Evolutionary conservation across 2,797 vertebrate species (phyloP).

Genomic region (Loriculus beryllinus): DNA sequence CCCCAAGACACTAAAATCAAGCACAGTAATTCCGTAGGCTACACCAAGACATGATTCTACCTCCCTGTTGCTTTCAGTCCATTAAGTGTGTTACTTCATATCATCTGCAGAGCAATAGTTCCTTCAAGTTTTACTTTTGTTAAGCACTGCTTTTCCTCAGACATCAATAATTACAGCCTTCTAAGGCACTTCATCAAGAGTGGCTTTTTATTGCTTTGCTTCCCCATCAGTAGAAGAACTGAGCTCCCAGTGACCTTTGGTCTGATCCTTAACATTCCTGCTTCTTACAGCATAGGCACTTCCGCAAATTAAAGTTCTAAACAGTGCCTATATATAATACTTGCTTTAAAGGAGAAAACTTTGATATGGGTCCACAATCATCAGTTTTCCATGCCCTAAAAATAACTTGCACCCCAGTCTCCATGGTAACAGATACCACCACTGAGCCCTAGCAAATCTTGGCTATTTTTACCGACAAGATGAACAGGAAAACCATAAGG

Average conservation of each 20-base stretch:
- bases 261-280: not conserved
- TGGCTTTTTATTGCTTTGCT: conserved; percentile 11
- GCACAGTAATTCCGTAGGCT: not conserved
- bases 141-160: conserved; percentile 19
- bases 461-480: conserved; percentile 39
- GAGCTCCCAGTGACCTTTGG: conserved; percentile 17
- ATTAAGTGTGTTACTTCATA: not conserved
- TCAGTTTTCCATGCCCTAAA: conserved; percentile 10
- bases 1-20: not conserved
- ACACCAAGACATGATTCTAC: not conserved
- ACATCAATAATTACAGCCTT: not conserved
- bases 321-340: not conserved
- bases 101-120: not conserved
- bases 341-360: not conserved
- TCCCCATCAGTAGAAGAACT: not conserved
- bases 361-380: not conserved
- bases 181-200: conserved; percentile 6
- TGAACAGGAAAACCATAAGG: conserved; percentile 12
- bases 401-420: conserved; percentile 37
- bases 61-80: not conserved
- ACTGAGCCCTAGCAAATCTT: conserved; percentile 7
- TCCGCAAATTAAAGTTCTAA: not conserved
- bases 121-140: conserved; percentile 1
- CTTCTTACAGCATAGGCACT: not conserved
- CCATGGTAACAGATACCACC: conserved; percentile 38